These are phyloP conservation scores for Pelodytes ibericus DNA, from an alignment of 2,797 vertebrate species.

Conservation along the genomic window DNA sequence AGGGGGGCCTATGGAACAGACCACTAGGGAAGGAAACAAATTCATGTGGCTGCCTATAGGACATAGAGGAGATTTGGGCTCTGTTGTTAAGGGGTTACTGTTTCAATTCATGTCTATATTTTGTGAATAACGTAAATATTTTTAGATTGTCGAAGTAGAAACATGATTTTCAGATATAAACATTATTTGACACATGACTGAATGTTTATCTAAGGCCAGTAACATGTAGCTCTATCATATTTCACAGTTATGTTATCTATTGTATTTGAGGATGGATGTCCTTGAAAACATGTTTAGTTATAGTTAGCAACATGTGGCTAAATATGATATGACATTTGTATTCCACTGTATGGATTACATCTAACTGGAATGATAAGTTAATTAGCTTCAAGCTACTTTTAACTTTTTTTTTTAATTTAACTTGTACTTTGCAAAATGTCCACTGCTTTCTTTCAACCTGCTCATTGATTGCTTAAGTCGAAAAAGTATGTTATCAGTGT, in stretches of 20 bases:
- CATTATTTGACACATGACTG: not conserved
- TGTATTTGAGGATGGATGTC: not conserved
- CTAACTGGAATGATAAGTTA: not conserved
- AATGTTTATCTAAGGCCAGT: not conserved
- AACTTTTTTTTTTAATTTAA: too few species aligned
- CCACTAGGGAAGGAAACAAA: too few species aligned
- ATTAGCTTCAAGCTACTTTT: not conserved
- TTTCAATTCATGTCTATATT: not conserved
- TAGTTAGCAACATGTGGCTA: not conserved
- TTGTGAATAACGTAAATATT: not conserved
- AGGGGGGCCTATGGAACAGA: too few species aligned
- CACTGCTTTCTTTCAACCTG: too few species aligned
- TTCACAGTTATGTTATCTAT: not conserved
- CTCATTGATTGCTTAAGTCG: too few species aligned
- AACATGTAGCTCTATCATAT: not conserved
- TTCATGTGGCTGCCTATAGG: too few species aligned
- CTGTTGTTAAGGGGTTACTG: too few species aligned
- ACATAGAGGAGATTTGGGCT: too few species aligned
- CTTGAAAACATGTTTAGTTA: not conserved
- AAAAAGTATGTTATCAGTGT: too few species aligned
- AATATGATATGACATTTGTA: not conserved
- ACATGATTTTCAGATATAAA: not conserved
- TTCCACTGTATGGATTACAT: not conserved
- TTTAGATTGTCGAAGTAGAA: not conserved
- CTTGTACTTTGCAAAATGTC: too few species aligned